Evolutionary conservation across 2,113 vertebrate species (phyloP).

Genomic region (Neolamprologus variostigma): DNA sequence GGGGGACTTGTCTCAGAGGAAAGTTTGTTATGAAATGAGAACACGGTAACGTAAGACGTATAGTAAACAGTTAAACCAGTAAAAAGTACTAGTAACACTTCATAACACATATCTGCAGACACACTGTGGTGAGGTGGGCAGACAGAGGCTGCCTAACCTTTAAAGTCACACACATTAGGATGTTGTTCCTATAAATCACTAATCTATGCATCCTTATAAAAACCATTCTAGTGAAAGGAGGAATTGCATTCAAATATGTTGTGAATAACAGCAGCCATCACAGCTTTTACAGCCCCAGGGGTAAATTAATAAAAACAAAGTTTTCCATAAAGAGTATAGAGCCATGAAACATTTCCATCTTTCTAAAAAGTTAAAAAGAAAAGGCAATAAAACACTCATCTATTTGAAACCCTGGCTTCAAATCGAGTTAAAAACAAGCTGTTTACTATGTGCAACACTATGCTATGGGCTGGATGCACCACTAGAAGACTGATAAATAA

Average conservation of each 20-base stretch:
- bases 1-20: neutral
- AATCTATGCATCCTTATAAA: neutral
- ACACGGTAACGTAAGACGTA: neutral
- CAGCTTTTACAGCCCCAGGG: neutral
- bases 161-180: neutral
- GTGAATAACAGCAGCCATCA: neutral
- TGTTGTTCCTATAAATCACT: neutral
- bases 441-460: slow-evolving; percentile 24
- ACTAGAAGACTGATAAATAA: slow-evolving; percentile 62
- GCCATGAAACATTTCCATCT: neutral
- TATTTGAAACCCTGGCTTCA: neutral
- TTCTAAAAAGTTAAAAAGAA: neutral
- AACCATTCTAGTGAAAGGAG: neutral
- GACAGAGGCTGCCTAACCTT: neutral
- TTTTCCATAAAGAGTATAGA: neutral
- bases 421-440: slow-evolving; percentile 22
- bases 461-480: slow-evolving; percentile 29
- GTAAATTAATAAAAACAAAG: neutral
- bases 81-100: neutral
- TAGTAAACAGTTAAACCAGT: neutral
- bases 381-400: neutral
- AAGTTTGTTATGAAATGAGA: neutral
- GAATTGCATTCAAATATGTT: neutral
- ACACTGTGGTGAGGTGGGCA: neutral
- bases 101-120: neutral